Conservation (phyloP, 2,113 vertebrate species). For the Sphaerodactylus townsendi region DNA sequence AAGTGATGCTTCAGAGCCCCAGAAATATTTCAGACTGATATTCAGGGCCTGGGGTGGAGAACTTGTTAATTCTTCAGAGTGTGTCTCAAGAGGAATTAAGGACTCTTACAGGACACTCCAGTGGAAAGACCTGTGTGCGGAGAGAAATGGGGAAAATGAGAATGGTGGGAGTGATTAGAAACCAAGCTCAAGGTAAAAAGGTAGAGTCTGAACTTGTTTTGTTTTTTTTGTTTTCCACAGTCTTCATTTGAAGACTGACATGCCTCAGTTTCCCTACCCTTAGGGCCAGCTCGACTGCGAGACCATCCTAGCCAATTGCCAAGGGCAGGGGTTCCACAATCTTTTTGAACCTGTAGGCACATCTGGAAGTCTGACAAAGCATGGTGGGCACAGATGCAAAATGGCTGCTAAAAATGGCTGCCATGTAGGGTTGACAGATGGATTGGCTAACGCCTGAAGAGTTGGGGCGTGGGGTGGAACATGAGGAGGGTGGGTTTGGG, state of each 20-base stretch:
- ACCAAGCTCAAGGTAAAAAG: conserved; percentile 1
- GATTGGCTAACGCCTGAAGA: too few relatives aligned
- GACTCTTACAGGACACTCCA: conserved; percentile 36
- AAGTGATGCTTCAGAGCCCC: too few relatives aligned
- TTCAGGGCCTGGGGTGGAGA: not conserved
- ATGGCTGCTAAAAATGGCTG: too few relatives aligned
- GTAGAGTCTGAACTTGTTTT: not conserved
- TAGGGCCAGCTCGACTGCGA: too few relatives aligned
- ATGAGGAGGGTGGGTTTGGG: too few relatives aligned
- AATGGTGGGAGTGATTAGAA: conserved; percentile 20
- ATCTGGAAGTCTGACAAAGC: too few relatives aligned
- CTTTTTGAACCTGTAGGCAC: too few relatives aligned
- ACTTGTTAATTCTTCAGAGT: conserved; percentile 27
- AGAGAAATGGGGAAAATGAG: conserved; percentile 22
- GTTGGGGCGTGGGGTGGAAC: too few relatives aligned
- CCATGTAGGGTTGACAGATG: too few relatives aligned
- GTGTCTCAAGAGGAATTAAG: conserved; percentile 30
- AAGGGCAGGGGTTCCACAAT: too few relatives aligned
- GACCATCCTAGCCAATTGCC: too few relatives aligned
- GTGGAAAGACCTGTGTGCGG: conserved; percentile 34
- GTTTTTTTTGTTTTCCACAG: conserved; percentile 3
- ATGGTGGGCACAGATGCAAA: too few relatives aligned
- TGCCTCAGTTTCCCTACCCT: conserved; percentile 19
- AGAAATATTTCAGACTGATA: conserved; percentile 34
- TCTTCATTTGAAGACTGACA: not conserved